phyloP scores from a whole-genome alignment of 2,888 invertebrate species.

The Cephalotes varians region DNA sequence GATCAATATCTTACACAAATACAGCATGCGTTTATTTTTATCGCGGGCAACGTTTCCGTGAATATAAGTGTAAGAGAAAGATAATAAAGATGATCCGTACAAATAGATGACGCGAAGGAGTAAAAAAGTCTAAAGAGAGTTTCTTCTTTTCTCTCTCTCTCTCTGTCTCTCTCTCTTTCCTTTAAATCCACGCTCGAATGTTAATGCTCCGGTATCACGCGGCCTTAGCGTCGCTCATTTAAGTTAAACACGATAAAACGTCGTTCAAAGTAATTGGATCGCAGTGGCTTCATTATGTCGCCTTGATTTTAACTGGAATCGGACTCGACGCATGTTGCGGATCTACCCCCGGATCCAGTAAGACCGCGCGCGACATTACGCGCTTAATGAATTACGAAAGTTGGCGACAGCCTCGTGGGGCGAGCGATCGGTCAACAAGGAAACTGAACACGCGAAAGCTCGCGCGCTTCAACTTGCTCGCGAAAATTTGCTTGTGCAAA shows the following conservation, averaged over 20 bases:
- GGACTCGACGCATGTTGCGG: slow-evolving; percentile 36
- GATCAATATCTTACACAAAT: not conserved
- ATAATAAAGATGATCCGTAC: not conserved
- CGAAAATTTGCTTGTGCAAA: slow-evolving; percentile 5
- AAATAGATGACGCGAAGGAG: slow-evolving; percentile 1
- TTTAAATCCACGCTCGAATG: not conserved
- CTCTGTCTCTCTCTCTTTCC: not conserved
- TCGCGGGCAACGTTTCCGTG: not conserved
- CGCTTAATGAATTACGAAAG: slow-evolving; percentile 74
- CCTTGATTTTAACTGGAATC: slow-evolving; percentile 66
- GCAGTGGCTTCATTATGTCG: slow-evolving; percentile 63
- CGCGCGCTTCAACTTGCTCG: not conserved
- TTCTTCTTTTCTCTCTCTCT: not conserved
- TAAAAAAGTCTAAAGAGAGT: not conserved
- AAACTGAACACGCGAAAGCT: slow-evolving; percentile 48
- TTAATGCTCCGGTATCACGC: slow-evolving; percentile 29
- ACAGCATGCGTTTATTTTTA: not conserved
- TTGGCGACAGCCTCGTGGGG: slow-evolving; percentile 63
- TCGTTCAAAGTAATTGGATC: slow-evolving; percentile 69
- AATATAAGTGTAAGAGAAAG: not conserved
- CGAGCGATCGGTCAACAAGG: slow-evolving; percentile 67
- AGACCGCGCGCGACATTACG: slow-evolving; percentile 28
- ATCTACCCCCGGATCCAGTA: not conserved
- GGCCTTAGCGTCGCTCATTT: slow-evolving; percentile 61
- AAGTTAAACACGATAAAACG: slow-evolving; percentile 64